Evolutionary conservation across 2,888 invertebrate species (phyloP).

Genomic region (Phyto melanocephala): DNA sequence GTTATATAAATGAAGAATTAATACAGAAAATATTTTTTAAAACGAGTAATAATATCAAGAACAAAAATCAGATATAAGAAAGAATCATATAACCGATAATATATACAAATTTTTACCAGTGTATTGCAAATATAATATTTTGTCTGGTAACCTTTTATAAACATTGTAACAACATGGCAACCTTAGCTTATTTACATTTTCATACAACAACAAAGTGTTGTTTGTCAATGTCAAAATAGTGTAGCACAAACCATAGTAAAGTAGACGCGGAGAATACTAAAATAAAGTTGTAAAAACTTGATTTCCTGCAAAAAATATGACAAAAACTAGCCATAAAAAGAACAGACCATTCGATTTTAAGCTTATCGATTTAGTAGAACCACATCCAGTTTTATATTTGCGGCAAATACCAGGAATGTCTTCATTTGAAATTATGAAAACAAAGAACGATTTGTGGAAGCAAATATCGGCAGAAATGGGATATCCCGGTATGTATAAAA

Average conservation of each 20-base stretch:
- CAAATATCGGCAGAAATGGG: slow-evolving; percentile 70
- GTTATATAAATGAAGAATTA: too few species aligned
- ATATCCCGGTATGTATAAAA: slow-evolving; percentile 67
- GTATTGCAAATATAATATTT: too few species aligned
- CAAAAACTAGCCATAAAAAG: slow-evolving; percentile 73
- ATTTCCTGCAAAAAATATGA: slow-evolving; percentile 39
- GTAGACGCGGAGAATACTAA: too few species aligned
- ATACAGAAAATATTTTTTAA: too few species aligned
- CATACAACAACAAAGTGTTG: neutral
- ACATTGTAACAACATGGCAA: neutral
- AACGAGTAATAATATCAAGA: too few species aligned
- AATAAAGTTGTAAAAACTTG: too few species aligned
- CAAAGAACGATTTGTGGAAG: slow-evolving; percentile 71
- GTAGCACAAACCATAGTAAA: too few species aligned
- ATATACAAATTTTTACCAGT: too few species aligned
- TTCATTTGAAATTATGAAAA: slow-evolving; percentile 72
- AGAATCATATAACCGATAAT: too few species aligned
- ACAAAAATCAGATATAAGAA: too few species aligned
- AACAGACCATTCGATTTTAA: slow-evolving; percentile 75
- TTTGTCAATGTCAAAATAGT: neutral
- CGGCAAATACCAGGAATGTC: slow-evolving; percentile 70
- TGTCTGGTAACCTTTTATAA: neutral
- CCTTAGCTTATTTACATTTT: neutral
- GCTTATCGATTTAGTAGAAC: slow-evolving; percentile 72
- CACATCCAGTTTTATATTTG: slow-evolving; percentile 71